Conservation (phyloP, 2,888 invertebrate genomes). For the Silvanus unidentatus region DNA sequence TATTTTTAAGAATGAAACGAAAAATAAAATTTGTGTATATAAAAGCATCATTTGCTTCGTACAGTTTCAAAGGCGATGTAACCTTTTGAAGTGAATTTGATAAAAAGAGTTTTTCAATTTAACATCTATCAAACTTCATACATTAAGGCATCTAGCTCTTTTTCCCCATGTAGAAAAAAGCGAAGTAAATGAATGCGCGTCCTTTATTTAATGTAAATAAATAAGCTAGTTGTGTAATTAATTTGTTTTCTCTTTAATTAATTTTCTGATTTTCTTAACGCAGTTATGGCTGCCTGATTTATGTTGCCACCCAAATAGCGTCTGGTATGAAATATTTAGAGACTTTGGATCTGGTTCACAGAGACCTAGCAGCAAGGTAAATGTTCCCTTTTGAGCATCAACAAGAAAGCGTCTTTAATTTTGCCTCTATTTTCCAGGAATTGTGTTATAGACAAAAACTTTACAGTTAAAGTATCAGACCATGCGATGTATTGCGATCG, state of each 20-base stretch:
- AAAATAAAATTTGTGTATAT: too few relatives aligned
- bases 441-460: slow-evolving; percentile 76
- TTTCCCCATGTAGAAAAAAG: not conserved
- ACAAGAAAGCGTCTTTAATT: slow-evolving; percentile 4
- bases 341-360: slow-evolving; percentile 80
- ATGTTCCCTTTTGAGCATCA: slow-evolving; percentile 8
- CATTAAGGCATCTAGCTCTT: not conserved
- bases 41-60: slow-evolving; percentile 33
- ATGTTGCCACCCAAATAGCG: slow-evolving; percentile 82
- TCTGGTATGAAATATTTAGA: slow-evolving; percentile 93
- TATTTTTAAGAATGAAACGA: too few relatives aligned
- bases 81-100: slow-evolving; percentile 18
- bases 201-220: not conserved
- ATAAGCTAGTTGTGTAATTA: slow-evolving; percentile 1
- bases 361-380: slow-evolving; percentile 81
- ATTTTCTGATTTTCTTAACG: not conserved
- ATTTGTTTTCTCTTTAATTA: not conserved
- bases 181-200: not conserved
- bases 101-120: slow-evolving; percentile 28
- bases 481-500: slow-evolving; percentile 80
- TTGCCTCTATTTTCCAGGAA: slow-evolving; percentile 55
- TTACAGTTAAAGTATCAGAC: slow-evolving; percentile 75
- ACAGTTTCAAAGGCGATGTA: too few relatives aligned
- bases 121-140: slow-evolving; percentile 27
- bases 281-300: slow-evolving; percentile 79